Evolutionary conservation across 1,140 invertebrate genomes (phyloP).

Genomic region (Drosophila burlai): DNA sequence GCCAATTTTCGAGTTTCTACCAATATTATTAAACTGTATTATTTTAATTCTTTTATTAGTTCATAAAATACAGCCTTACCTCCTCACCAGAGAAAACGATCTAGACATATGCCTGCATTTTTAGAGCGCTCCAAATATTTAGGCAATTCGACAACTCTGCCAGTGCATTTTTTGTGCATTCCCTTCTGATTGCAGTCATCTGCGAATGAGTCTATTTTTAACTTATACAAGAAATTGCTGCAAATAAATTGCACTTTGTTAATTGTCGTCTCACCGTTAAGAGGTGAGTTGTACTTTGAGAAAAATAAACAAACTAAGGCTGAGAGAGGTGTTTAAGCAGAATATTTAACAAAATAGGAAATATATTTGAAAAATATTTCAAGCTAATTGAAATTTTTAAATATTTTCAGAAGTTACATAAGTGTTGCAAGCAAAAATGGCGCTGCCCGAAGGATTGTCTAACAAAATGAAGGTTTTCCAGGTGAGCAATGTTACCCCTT

Average conservation of each 20-base stretch:
- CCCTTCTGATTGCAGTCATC: conserved; percentile 28
- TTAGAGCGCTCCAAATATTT: neutral
- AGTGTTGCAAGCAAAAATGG: conserved; percentile 62
- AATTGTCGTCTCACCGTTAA: conserved; percentile 22
- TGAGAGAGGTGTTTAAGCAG: accelerated
- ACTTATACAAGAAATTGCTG: conserved; percentile 49
- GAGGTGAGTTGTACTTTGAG: conserved; percentile 16
- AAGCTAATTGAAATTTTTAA: neutral
- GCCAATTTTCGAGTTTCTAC: too few species aligned
- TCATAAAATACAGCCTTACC: neutral
- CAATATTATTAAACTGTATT: neutral
- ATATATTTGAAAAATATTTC: too few species aligned
- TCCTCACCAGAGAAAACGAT: too few species aligned
- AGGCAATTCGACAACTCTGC: conserved; percentile 26
- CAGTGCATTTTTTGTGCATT: conserved; percentile 22
- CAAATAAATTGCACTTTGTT: conserved; percentile 37
- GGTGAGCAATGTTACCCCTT: conserved; percentile 19
- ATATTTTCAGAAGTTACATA: conserved; percentile 74
- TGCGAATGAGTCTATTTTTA: conserved; percentile 66
- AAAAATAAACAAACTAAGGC: neutral
- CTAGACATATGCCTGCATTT: too few species aligned
- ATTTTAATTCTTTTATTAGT: neutral
- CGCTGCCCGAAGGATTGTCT: conserved; percentile 75
- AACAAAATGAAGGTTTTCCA: conserved; percentile 83
- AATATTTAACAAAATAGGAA: neutral